Base-by-base conservation (phyloP, 2,113 vertebrate species). In the Oncorhynchus tshawytscha region DNA sequence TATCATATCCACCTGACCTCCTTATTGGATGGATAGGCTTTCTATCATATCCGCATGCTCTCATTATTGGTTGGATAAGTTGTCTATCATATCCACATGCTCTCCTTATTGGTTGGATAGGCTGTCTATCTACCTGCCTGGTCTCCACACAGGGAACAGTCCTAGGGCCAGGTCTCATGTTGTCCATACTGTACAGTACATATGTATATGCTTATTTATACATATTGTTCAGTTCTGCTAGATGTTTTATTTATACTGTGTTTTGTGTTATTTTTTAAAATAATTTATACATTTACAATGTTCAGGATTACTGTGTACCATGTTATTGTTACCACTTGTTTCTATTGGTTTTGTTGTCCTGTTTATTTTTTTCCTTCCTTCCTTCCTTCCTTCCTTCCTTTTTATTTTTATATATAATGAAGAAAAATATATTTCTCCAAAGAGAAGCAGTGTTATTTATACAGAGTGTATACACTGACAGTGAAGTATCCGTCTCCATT, bases 381-480 rank as follows among this genome's bases (percentile, higher is more conserved):
- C 72, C 65, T 74, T 89, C 31, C 6, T 34, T 34, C 25, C 25
- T 25, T 25, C 5, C 0, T 31, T 29, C 3, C 1, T 31, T 34
- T 34, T 34, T 31, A 5, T 31, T 34, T 34, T 34, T 7, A 34
- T 34, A 34, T 34, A 34, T 34, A 34, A 97, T 96, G 94, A 97
- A 96, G 95, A 99, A 96, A 99, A 95, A 95, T 97, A 95, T 98
- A 97, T 98, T 96, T 95, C 93, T 99, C 96, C 97, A 93, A 97
- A 97, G 96, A 98, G 96, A 96, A 97, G 94, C 96, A 96, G 95
- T 99, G 97, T 99, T 99, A 99, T 99, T 99, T 99, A 99, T 99
- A 24, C 24, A 24, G 24, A 24, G 24, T 24, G 24, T 24, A 24
- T 24, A 24, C 24, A 24, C 24, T 24, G 24, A 24, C 24, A 97